phyloP scores from a whole-genome alignment of 2,797 vertebrate species.

The Sphenodon punctatus region DNA sequence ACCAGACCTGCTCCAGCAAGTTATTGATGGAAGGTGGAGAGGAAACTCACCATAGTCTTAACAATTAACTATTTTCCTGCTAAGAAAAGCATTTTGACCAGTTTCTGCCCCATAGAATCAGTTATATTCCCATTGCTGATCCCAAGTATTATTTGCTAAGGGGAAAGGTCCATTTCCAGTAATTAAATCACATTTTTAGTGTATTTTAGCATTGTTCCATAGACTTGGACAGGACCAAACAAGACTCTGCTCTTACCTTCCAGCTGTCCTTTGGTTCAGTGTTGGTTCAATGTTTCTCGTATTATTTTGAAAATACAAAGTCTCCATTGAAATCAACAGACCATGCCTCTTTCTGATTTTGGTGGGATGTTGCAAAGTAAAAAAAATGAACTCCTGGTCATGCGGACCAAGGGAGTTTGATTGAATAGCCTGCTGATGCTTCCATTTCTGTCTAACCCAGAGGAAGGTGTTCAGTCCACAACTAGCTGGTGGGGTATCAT shows the following conservation, averaged over 20 bases:
- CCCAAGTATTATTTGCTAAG: no score
- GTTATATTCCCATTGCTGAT: no score
- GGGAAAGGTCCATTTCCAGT: no score
- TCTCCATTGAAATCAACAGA: accelerated
- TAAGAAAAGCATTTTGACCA: no score
- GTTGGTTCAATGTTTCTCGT: background rate
- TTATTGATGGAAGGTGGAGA: no score
- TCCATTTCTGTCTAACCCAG: background rate
- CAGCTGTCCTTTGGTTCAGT: background rate
- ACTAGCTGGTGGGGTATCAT: background rate
- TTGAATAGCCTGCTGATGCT: background rate
- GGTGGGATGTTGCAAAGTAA: background rate
- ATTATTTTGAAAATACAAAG: background rate
- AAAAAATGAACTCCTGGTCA: accelerated
- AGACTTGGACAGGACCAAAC: no score
- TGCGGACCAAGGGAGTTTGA: accelerated
- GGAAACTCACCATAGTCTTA: no score
- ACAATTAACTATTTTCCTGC: no score
- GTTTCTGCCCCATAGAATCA: no score
- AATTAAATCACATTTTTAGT: no score
- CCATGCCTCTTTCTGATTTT: background rate
- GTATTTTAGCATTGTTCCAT: no score
- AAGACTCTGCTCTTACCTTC: background rate
- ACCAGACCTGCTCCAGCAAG: no score
- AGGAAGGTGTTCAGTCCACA: background rate